These are phyloP conservation scores for Tretioscincus oriximinensis DNA, from an alignment of 2,113 vertebrate genomes.

Conservation along the genomic window DNA sequence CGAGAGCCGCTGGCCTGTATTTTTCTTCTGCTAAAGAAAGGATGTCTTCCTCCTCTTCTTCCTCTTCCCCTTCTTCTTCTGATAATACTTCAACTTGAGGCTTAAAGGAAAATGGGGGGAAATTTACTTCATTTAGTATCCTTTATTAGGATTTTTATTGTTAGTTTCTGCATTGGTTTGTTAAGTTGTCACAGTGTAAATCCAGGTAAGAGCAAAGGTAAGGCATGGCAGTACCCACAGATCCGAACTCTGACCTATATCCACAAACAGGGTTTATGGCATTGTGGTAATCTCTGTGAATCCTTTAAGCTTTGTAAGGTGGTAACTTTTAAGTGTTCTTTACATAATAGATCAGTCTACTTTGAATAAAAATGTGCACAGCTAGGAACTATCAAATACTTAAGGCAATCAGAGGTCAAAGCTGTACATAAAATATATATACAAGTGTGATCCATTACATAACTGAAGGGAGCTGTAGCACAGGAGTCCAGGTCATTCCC, in stretches of 20 bases:
- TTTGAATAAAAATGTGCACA: not conserved
- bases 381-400: no score
- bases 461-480: no score
- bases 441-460: no score
- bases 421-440: no score
- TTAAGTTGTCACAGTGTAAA: not conserved
- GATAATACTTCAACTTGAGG: conserved; percentile 98
- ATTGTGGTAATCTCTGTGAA: not conserved
- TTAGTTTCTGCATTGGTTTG: conserved; percentile 5
- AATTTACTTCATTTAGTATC: not conserved
- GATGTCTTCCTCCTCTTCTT: conserved; percentile 98
- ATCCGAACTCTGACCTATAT: not conserved
- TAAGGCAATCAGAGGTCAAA: no score
- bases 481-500: no score
- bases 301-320: not conserved
- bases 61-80: conserved; percentile 98
- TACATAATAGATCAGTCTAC: not conserved
- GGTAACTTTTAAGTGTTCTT: not conserved
- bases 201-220: not conserved
- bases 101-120: conserved; percentile 61
- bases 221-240: not conserved
- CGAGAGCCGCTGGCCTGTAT: conserved; percentile 96
- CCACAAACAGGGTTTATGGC: not conserved
- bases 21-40: conserved; percentile 98
- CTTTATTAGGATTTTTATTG: not conserved